phyloP scores from a whole-genome alignment of 37 sponge, comb jelly and placozoan genomes.

The Petrosia ficiformis region DNA sequence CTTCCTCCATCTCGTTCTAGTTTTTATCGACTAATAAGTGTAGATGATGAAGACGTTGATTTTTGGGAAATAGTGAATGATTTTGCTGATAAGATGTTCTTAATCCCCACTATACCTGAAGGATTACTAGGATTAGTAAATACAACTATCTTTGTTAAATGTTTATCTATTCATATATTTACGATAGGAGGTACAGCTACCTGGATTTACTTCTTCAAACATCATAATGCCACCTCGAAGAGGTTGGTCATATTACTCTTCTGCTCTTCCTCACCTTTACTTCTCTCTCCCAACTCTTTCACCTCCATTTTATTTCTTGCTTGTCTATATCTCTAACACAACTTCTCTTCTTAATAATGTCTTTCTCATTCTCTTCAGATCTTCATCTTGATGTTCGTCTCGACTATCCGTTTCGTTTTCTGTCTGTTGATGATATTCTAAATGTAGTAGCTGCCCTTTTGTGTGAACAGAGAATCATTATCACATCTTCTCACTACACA shows the following conservation, averaged over 20 bases:
- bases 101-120: slow-evolving; percentile 47
- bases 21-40: background rate
- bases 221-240: slow-evolving; percentile 38
- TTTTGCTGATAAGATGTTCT: slow-evolving; percentile 43
- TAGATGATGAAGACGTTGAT: slow-evolving; percentile 13
- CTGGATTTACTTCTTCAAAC: slow-evolving; percentile 29
- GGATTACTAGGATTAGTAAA: slow-evolving; percentile 52
- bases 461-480: slow-evolving; percentile 45
- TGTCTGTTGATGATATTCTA: slow-evolving; percentile 50
- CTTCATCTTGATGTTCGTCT: slow-evolving; percentile 65
- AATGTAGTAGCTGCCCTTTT: slow-evolving; percentile 59
- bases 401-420: slow-evolving; percentile 69
- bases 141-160: background rate
- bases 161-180: slow-evolving; percentile 19
- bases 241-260: background rate
- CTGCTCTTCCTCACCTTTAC: background rate
- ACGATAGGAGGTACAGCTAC: slow-evolving; percentile 32
- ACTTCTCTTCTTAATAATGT: background rate
- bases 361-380: slow-evolving; percentile 7
- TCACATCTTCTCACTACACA: slow-evolving; percentile 53
- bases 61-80: slow-evolving; percentile 48
- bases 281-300: background rate
- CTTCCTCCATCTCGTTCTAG: no score
- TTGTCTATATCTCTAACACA: background rate
- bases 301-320: background rate